Evolutionary conservation across 2,797 vertebrate species (phyloP), one percentile per base, ranked within the genome.

Genomic region (Coracias cyanogaster): DNA sequence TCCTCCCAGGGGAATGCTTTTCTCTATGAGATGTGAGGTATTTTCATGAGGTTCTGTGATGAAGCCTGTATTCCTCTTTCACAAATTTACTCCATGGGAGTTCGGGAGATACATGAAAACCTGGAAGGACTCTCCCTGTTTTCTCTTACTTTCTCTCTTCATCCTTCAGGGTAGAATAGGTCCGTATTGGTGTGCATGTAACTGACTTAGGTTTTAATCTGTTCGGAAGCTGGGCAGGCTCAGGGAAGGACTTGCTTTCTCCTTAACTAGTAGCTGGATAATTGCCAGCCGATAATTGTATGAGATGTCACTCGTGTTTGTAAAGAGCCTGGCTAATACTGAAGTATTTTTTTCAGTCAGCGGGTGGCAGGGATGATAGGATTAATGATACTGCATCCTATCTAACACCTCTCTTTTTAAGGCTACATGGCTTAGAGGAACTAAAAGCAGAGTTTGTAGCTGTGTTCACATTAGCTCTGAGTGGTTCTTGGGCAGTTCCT

Each of bases 311-410:
- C 70, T 93, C 7, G 0, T 80, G 60, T 94, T 89, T 93, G 66
- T 55, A 29, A 81, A 77, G 73, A 82, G 66, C 83, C 83, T 86
- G 74, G 12, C 71, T 82, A 90, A 93, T 79, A 72, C 83, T 77
- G 81, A 69, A 82, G 73, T 76, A 60, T 91, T 81, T 94, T 57
- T 95, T 94, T 89, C 31, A 52, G 77, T 92, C 86, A 62, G 86
- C 1, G 12, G 66, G 88, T 92, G 77, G 58, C 58, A 77, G 66
- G 48, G 62, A 43, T 90, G 80, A 60, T 82, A 24, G 86, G 86
- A 92, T 96, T 96, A 94, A 72, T 76, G 60, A 43, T 72, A 17
- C 55, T 79, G 66, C 73, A 76, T 72, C 35, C 17, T 73, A 12
- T 19, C 43, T 93, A 70, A 76, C 64, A 46, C 62, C 24, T 69